Conservation (phyloP, 2,888 invertebrate genomes). For the Rotaria sp. region DNA sequence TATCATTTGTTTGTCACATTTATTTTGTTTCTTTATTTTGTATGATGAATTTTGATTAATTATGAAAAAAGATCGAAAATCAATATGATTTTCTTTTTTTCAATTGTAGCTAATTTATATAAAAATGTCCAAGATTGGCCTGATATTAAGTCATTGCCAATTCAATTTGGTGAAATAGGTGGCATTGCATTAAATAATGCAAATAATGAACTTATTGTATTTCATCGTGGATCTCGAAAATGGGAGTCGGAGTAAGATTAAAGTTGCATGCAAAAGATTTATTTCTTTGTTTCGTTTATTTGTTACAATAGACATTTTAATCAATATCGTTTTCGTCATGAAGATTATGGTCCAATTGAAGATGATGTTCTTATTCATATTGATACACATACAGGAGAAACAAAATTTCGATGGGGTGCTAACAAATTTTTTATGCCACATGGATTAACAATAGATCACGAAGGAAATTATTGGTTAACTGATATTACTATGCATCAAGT, state of each 20-base stretch:
- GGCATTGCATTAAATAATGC: constrained; percentile 74
- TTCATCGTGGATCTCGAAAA: constrained; percentile 66
- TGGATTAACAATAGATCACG: constrained; percentile 78
- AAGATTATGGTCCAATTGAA: constrained; percentile 66
- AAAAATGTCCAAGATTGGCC: constrained; percentile 31
- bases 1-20: not conserved
- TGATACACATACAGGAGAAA: constrained; percentile 68
- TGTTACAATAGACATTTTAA: constrained; percentile 29
- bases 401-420: constrained; percentile 77
- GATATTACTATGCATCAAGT: constrained; percentile 87
- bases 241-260: constrained; percentile 35
- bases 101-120: constrained; percentile 30
- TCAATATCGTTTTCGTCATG: constrained; percentile 32
- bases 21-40: not conserved
- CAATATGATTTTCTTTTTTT: not conserved
- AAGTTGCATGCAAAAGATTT: not conserved
- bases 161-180: constrained; percentile 69
- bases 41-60: not conserved
- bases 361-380: constrained; percentile 76
- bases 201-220: constrained; percentile 69
- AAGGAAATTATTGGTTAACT: constrained; percentile 83
- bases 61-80: not conserved
- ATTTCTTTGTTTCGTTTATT: not conserved
- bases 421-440: constrained; percentile 88
- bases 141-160: not conserved